Evolutionary conservation across 2,888 invertebrate species (phyloP), one percentile per base, ranked within the genome.

Genomic region (Busseola fusca): DNA sequence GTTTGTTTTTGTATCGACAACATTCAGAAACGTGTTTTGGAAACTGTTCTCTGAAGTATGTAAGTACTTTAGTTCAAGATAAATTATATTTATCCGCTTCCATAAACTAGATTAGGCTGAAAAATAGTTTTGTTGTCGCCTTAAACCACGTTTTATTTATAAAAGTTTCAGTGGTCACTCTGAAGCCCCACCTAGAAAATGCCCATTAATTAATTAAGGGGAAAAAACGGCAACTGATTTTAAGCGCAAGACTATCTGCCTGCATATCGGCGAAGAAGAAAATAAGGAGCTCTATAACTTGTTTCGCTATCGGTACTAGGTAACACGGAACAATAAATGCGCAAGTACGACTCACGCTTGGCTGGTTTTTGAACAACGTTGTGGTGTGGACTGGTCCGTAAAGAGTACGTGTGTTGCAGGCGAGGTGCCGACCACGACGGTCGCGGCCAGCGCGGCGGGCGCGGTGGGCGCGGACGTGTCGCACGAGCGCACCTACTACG

Each of bases 401-500:
- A 48, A 30, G 21, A 45, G 30, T 16, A 27, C 21, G n/a, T 1
- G 42, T 52, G 58, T 71, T 71, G 42, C 75, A 75, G 75, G 72
- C 60, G 78, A 77, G 59, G 48, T 58, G 62, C 25, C 58, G 34
- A 12, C 50, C 1, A 27, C 68, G 42, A 18, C 57, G 65, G n/a
- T 69, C 52, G 50, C 68, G 69, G 48, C 25, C 5, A 50, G 34
- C 70, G 58, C 68, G 69, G 48, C 25, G 7, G 42, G 34, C 69
- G 58, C 58, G 6, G 48, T 12, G 6, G 54, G 16, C 27, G 54
- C 70, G 34, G 52, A 40, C 67, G 34, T 12, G 68, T 68, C 42
- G 64, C 57, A 58, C 65, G n/a, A 59, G 56, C 82, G 81, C 68
- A 40, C 80, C 42, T 78, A 84, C 80, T 93, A 85, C 88, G 90